Conservation (phyloP, 2,888 invertebrate species). For the Phalangium opilio region DNA sequence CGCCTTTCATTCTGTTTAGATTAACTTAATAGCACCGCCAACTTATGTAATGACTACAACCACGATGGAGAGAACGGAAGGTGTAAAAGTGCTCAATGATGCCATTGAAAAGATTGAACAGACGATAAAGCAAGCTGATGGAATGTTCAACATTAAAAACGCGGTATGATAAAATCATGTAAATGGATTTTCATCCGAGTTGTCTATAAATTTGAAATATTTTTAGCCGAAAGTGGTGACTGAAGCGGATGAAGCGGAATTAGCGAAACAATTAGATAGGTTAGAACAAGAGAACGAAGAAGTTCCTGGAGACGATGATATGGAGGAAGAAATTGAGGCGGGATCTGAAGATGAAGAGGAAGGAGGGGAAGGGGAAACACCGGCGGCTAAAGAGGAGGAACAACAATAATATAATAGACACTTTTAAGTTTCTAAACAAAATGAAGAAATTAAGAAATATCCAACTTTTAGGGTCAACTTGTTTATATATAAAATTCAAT, state of each 20-base stretch:
- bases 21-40: conserved; percentile 96
- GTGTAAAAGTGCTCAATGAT: conserved; percentile 70
- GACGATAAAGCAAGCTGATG: conserved; percentile 54
- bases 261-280: conserved; percentile 80
- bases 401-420: no score
- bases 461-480: no score
- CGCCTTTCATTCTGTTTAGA: conserved; percentile 40
- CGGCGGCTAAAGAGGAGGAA: no score
- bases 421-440: no score
- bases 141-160: conserved; percentile 88
- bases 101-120: conserved; percentile 75
- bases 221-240: conserved; percentile 89
- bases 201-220: no score
- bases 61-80: conserved; percentile 88
- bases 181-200: no score
- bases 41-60: conserved; percentile 97
- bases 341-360: conserved; percentile 16
- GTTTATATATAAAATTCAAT: no score
- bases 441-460: no score
- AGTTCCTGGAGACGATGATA: conserved; percentile 53
- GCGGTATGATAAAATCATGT: no score
- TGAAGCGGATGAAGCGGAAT: conserved; percentile 91
- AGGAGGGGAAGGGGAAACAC: conserved; percentile 5
- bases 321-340: conserved; percentile 27
- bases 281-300: conserved; percentile 89